Evolutionary conservation across 2,888 invertebrate genomes (phyloP), one percentile per base, ranked within the genome.

Genomic region (Pycnomerus fuliginosus): DNA sequence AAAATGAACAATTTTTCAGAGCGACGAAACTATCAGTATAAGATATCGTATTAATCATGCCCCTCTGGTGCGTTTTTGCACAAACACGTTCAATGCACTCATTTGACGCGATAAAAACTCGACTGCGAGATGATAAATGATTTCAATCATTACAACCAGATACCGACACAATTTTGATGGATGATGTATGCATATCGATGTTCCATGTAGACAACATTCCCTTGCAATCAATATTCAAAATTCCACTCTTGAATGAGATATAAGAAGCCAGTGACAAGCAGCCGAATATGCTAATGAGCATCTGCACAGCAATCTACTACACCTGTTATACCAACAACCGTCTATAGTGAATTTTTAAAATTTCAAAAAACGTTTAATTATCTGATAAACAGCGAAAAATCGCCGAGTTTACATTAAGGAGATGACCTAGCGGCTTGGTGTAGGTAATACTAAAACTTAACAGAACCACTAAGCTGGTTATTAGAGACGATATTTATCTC

Each of bases 61-160:
- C 39, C 34, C 35, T 28, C 38, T n/a, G 14, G 1, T 24, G n/a
- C 30, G 12, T 42, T 42, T 47, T 34, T 37, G 35, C 45, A 29
- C 16, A 24, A 29, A 36, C 17, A 38, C 46, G 46, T 44, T 44
- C 44, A 35, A 46, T 46, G 45, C 42, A 47, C 42, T 42, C 47
- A 42, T 47, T 47, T 28, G 38, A 30, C 16, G 36, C 38, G 47
- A 47, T 47, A 47, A 47, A 46, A 47, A 25, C 38, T 29, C 33
- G 33, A 34, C 42, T 34, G 29, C 37, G 14, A 29, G 33, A 42
- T 61, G 58, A 61, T 61, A 58, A 59, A 61, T 61, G 55, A 49
- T 50, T 48, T 49, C 51, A 55, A 60, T 60, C 58, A 53, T 55
- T 55, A 53, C 48, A 44, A 50, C 38, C 51, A 52, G 58, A 58